A percentile compares a stretch with the other conserved stretches of the same genome.
Conservation (phyloP, 2,888 invertebrate species). For the Philhelius pedissequus region DNA sequence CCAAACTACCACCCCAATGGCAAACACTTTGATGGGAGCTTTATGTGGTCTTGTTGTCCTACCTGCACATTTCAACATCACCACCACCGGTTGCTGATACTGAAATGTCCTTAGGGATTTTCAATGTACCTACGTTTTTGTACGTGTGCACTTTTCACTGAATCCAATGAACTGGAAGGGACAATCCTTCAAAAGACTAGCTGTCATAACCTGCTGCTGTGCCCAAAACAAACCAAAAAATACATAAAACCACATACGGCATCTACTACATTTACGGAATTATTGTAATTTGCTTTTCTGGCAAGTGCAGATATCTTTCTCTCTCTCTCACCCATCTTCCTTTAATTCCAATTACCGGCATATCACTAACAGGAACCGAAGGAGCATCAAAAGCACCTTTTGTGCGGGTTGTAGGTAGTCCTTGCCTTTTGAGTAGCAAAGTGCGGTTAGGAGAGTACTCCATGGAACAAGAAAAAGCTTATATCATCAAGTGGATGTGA, state of each 20-base stretch:
- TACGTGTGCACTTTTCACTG: slow-evolving; percentile 46
- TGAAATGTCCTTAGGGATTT: slow-evolving; percentile 27
- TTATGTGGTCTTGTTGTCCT: slow-evolving; percentile 27
- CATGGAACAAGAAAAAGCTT: slow-evolving; percentile 55
- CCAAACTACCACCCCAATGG: not conserved
- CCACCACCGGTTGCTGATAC: slow-evolving; percentile 57
- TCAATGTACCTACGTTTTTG: slow-evolving; percentile 29
- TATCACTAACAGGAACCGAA: slow-evolving; percentile 37
- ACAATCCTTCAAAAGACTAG: slow-evolving; percentile 45
- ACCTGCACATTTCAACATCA: slow-evolving; percentile 50
- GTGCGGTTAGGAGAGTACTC: not conserved
- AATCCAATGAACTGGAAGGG: slow-evolving; percentile 48
- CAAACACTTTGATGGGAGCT: not conserved
- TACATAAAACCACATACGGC: slow-evolving; percentile 36
- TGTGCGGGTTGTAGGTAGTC: slow-evolving; percentile 1
- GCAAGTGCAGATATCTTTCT: slow-evolving; percentile 50
- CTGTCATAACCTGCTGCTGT: slow-evolving; percentile 66
- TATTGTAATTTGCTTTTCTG: slow-evolving; percentile 65
- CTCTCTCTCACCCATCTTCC: slow-evolving; percentile 57
- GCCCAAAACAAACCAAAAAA: slow-evolving; percentile 37
- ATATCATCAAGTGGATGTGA: slow-evolving; percentile 65
- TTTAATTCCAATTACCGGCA: slow-evolving; percentile 63
- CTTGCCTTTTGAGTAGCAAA: not conserved
- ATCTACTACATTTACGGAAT: slow-evolving; percentile 33
- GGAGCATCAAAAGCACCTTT: slow-evolving; percentile 38